These are phyloP conservation scores for Holothuria leucospilota DNA, from an alignment of 53 echinoderm and acorn worm species.

Conservation along the genomic window DNA sequence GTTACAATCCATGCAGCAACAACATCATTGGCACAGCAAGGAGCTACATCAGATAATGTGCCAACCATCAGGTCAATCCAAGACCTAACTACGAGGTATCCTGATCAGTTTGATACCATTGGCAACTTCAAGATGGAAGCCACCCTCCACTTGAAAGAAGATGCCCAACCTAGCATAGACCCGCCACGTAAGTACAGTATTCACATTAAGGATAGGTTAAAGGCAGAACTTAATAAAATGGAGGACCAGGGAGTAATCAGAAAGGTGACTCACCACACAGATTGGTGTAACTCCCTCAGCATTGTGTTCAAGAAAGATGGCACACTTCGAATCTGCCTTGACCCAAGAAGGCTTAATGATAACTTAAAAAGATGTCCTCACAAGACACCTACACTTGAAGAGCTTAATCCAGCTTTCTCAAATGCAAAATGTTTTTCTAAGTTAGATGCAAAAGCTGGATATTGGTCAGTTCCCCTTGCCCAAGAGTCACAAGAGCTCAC, in stretches of 20 bases:
- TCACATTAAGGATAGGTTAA: conserved; percentile 57
- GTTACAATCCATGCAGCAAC: conserved; percentile 56
- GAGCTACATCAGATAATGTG: neutral
- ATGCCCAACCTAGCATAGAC: conserved; percentile 52
- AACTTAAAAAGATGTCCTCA: conserved; percentile 65
- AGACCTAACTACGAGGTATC: conserved; percentile 47
- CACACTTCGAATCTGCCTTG: conserved; percentile 60
- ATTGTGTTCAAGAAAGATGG: conserved; percentile 63
- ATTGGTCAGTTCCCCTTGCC: conserved; percentile 75
- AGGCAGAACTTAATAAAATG: conserved; percentile 63
- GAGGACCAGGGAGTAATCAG: conserved; percentile 57
- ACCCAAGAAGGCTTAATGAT: conserved; percentile 59
- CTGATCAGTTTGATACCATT: conserved; percentile 62
- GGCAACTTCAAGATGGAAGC: conserved; percentile 67
- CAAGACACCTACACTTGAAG: conserved; percentile 64
- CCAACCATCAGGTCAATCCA: neutral
- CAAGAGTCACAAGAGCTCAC: conserved; percentile 67
- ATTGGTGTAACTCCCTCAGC: conserved; percentile 70
- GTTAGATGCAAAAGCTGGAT: conserved; percentile 73
- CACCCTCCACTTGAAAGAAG: conserved; percentile 60
- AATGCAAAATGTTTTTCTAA: conserved; percentile 60
- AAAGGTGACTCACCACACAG: conserved; percentile 45
- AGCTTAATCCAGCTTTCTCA: conserved; percentile 64
- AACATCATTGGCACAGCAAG: neutral
- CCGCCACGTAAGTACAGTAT: conserved; percentile 55